Base-by-base conservation (phyloP, 37 sponge, comb jelly and placozoan species). In the Petrosia ficiformis region DNA sequence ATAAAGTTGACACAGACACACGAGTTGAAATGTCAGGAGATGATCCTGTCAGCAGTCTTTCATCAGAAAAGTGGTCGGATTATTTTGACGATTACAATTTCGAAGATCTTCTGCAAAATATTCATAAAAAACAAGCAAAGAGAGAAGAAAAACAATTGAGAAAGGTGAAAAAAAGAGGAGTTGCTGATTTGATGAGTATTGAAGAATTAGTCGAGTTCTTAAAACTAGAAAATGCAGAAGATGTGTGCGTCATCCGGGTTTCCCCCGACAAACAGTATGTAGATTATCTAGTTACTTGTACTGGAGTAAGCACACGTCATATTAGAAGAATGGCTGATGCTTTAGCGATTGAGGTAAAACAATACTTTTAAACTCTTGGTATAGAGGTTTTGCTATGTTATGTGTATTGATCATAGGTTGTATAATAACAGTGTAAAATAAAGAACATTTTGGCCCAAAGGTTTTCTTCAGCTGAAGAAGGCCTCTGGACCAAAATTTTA, bases 161-260 rank as follows among this genome's bases (percentile, higher is more conserved):
- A 19, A 19, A 19, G 14, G 54, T 19, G 8, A 48, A 19, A 48
- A 48, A 48, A 14, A 8, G 14, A 48, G 14, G 54, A 48, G 14
- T 14, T 48, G 54, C 76, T 29, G 71, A n/a, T n/a, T n/a, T 60
- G 24, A 69, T 86, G 78, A 71, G 44, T 19, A 84, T 90, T 70
- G 76, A 74, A n/a, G 91, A 90, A 39, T 56, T 86, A 21, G 91
- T 90, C 1, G 77, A 83, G 33, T 79, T 87, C 25, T 76, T 92
- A 48, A 48, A 14, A 14, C 8, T 19, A 48, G 64, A 84, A 52
- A 87, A 82, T 68, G 85, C 66, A 11, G 30, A 40, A 25, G 90
- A 89, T 33, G 59, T 89, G 0, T 84, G 86, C 68, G 90, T 84
- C 38, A 84, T 89, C 38, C 28, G 67, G 21, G 67, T 89, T 0